These are phyloP conservation scores for Pyxicephalus adspersus DNA, from an alignment of 2,113 vertebrate species.

Conservation along the genomic window DNA sequence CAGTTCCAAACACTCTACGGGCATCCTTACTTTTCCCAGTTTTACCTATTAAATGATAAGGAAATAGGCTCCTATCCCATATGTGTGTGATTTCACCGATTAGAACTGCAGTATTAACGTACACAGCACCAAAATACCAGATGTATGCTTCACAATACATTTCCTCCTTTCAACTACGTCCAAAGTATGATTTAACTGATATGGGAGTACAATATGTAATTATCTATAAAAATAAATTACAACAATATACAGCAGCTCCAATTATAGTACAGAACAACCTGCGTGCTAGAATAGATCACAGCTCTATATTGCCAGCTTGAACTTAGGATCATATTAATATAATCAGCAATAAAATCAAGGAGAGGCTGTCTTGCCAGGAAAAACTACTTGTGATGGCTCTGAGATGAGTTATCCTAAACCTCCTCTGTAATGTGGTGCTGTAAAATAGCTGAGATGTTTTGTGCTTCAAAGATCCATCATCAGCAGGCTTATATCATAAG, in stretches of 20 bases:
- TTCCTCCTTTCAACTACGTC: background rate
- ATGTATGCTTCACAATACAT: background rate
- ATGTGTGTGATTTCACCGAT: constrained; percentile 12
- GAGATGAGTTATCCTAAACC: constrained; percentile 7
- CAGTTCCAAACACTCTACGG: too few relatives aligned
- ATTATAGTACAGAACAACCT: constrained; percentile 26
- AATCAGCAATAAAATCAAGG: constrained; percentile 24
- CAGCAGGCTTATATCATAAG: too few relatives aligned
- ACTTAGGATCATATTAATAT: constrained; percentile 26
- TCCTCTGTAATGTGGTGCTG: constrained; percentile 10
- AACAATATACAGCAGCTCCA: constrained; percentile 21
- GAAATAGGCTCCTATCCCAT: background rate
- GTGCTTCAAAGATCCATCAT: background rate
- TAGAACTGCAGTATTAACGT: background rate
- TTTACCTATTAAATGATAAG: too few relatives aligned
- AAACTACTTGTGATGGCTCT: constrained; percentile 21
- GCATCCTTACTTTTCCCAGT: too few relatives aligned
- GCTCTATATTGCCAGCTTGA: constrained; percentile 4
- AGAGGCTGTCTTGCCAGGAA: constrained; percentile 20
- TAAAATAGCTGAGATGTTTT: background rate
- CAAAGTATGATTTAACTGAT: constrained; percentile 26
- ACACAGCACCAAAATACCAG: background rate
- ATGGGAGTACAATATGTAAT: constrained; percentile 30
- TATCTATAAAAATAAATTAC: constrained; percentile 38
- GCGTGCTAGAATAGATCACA: background rate